phyloP scores from a whole-genome alignment of 2,113 vertebrate species.

The Onychostoma macrolepis region DNA sequence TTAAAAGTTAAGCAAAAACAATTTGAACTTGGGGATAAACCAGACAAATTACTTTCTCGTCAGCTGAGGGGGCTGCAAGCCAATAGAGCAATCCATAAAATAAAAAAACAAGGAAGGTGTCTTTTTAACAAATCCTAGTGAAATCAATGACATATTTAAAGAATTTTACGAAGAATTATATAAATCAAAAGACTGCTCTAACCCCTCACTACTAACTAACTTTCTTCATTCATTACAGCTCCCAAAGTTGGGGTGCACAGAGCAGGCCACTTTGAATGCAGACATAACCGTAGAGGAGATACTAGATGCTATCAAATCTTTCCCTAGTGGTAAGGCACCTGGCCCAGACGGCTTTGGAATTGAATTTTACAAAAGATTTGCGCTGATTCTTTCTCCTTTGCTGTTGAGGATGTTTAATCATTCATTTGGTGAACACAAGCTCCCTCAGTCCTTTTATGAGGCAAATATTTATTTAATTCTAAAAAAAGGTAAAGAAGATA shows the following conservation, averaged over 20 bases:
- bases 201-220: no score
- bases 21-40: not conserved
- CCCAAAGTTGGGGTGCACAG: not conserved
- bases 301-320: not conserved
- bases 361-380: no score
- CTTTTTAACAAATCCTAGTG: not conserved
- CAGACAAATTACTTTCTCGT: not conserved
- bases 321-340: not conserved
- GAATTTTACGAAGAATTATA: not conserved
- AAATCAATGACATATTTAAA: constrained; percentile 3
- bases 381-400: not conserved
- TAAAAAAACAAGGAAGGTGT: not conserved
- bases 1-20: not conserved
- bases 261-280: not conserved
- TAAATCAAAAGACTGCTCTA: no score
- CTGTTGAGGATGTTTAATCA: not conserved
- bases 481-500: not conserved
- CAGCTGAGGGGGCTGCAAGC: not conserved
- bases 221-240: not conserved
- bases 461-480: not conserved
- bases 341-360: no score
- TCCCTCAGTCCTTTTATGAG: no score
- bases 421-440: no score
- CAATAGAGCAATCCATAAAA: not conserved
- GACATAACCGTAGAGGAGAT: no score